Conservation (phyloP, 2,797 vertebrate species). For the Centropyge bicolor region DNA sequence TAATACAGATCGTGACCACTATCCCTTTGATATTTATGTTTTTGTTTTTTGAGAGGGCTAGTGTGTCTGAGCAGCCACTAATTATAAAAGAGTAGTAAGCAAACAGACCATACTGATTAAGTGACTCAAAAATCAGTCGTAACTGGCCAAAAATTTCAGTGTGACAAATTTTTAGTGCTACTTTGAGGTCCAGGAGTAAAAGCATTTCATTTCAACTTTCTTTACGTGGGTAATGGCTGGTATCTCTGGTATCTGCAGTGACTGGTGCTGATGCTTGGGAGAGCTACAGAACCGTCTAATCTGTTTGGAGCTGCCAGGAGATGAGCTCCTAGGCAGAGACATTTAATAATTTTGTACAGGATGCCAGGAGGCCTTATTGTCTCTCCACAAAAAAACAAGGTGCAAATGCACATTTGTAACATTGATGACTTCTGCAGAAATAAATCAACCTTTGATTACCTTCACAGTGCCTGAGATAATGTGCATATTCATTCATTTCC, state of each 20-base stretch:
- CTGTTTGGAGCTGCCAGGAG: not conserved
- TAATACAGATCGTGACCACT: not conserved
- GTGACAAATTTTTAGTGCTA: not conserved
- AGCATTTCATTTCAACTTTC: not conserved
- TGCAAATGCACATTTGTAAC: not conserved
- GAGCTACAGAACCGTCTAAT: not conserved
- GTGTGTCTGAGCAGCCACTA: not conserved
- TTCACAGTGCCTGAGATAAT: not conserved
- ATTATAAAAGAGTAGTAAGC: not conserved
- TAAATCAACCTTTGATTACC: not conserved
- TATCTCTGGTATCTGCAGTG: not conserved
- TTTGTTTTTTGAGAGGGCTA: not conserved
- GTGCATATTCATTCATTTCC: slow-evolving; percentile 1
- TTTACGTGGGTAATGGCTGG: not conserved
- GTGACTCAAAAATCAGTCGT: not conserved
- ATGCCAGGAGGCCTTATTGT: not conserved
- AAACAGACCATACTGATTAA: not conserved
- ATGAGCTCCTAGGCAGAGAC: not conserved
- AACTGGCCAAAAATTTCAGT: not conserved
- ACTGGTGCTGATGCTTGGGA: not conserved
- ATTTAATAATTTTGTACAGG: not conserved
- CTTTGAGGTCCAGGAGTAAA: not conserved
- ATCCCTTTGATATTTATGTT: not conserved
- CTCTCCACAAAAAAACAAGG: not conserved
- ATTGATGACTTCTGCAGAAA: not conserved